These are phyloP conservation scores for Azemiops feae DNA, from an alignment of 2,113 vertebrate genomes.

Conservation along the genomic window DNA sequence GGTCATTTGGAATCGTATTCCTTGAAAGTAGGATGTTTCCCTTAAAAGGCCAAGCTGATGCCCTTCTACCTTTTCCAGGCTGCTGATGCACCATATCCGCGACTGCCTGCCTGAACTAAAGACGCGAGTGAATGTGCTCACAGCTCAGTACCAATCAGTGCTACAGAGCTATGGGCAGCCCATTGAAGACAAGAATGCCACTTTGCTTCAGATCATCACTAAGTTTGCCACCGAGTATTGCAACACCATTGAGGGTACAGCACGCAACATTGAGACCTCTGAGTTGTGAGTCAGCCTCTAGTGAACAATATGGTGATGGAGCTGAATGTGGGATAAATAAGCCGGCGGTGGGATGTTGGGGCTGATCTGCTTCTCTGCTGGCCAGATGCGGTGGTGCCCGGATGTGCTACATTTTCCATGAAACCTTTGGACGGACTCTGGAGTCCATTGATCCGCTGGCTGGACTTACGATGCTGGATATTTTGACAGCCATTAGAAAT, in stretches of 20 bases:
- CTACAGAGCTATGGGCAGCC: slow-evolving; percentile 77
- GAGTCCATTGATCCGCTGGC: slow-evolving; percentile 79
- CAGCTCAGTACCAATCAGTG: slow-evolving; percentile 73
- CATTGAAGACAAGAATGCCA: slow-evolving; percentile 78
- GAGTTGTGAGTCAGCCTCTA: slow-evolving; percentile 73
- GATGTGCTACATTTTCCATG: slow-evolving; percentile 83
- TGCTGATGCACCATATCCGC: slow-evolving; percentile 80
- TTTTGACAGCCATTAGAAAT: slow-evolving; percentile 80
- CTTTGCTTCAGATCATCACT: slow-evolving; percentile 80
- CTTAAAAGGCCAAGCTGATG: neutral
- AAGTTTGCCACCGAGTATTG: slow-evolving; percentile 81
- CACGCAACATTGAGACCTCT: slow-evolving; percentile 75
- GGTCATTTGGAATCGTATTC: neutral
- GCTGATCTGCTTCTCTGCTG: neutral
- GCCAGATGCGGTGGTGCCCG: slow-evolving; percentile 77
- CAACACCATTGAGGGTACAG: slow-evolving; percentile 80
- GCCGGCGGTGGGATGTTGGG: neutral
- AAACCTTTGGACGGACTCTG: slow-evolving; percentile 79
- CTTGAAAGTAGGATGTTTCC: neutral
- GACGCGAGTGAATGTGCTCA: slow-evolving; percentile 73
- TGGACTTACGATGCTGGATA: slow-evolving; percentile 74
- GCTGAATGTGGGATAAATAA: neutral
- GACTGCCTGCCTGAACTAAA: slow-evolving; percentile 80
- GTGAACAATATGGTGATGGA: neutral
- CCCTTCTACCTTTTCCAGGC: slow-evolving; percentile 23